A percentile compares a stretch with the other conserved stretches of the same genome.
phyloP scores from a whole-genome alignment of 2,888 invertebrate genomes.

The Pediacus dermestoides region DNA sequence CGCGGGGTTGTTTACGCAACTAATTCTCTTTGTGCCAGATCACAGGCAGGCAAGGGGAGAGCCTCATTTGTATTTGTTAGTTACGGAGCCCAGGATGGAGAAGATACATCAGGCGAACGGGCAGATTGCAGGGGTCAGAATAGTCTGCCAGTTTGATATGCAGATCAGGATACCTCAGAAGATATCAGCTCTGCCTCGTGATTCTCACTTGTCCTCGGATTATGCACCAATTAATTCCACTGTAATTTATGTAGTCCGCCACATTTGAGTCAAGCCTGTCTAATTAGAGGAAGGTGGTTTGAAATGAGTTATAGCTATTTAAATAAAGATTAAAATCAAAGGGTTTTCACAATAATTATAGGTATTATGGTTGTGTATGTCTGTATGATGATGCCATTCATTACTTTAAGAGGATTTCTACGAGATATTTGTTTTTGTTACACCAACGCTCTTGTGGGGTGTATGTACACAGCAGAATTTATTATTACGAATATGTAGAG shows the following conservation, averaged over 20 bases:
- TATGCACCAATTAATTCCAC: constrained; percentile 26
- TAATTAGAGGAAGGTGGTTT: constrained; percentile 21
- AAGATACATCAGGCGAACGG: constrained; percentile 20
- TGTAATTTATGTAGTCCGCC: constrained; percentile 14
- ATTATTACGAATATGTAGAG: no score
- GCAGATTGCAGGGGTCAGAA: constrained; percentile 14
- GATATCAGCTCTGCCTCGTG: constrained; percentile 12
- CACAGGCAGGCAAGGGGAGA: constrained; percentile 26
- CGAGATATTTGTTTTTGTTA: neutral
- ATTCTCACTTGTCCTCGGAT: constrained; percentile 22
- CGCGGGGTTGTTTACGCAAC: constrained; percentile 37
- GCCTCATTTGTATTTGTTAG: constrained; percentile 39
- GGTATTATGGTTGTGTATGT: constrained; percentile 18
- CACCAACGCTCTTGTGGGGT: no score
- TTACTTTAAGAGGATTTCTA: constrained; percentile 15
- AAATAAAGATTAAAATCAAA: constrained; percentile 21
- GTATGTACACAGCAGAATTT: no score
- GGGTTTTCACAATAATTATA: constrained; percentile 18
- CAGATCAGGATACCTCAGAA: constrained; percentile 21
- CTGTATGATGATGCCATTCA: constrained; percentile 12
- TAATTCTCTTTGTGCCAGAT: constrained; percentile 35
- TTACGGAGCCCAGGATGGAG: constrained; percentile 30
- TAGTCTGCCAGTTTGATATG: constrained; percentile 21
- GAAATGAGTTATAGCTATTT: constrained; percentile 21
- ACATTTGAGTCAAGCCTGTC: constrained; percentile 18